Percentiles rank a stretch among this genome's conserved stretches.
Conservation (phyloP, 2,797 vertebrate genomes). For the Sylvilagus floridanus region DNA sequence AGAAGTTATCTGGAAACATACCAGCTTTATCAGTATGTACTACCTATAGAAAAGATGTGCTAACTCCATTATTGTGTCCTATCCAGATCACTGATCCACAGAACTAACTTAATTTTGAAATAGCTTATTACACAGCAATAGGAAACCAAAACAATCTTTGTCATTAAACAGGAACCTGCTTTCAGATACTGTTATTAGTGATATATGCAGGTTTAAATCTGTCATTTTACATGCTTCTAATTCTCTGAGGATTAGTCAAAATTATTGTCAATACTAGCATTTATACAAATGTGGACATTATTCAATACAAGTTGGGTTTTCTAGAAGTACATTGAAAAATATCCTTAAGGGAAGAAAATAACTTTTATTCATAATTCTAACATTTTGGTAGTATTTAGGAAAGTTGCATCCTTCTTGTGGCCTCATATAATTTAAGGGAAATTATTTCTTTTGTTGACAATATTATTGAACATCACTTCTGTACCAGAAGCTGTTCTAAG, state of each 20-base stretch:
- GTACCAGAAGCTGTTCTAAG: conserved; percentile 29
- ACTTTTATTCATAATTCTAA: conserved; percentile 31
- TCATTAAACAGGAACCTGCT: conserved; percentile 1
- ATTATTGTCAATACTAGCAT: neutral
- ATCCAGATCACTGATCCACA: neutral
- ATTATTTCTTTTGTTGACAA: conserved; percentile 45
- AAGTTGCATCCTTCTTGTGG: neutral
- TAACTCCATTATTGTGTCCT: neutral
- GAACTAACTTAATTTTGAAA: neutral
- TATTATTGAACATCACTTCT: neutral
- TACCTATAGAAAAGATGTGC: neutral
- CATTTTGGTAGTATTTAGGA: conserved; percentile 26
- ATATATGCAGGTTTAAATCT: conserved; percentile 17
- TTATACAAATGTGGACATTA: conserved; percentile 40
- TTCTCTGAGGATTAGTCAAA: neutral
- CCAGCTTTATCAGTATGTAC: neutral
- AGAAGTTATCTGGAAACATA: neutral
- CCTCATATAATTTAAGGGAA: conserved; percentile 12
- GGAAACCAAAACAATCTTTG: neutral
- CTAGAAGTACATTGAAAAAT: conserved; percentile 23
- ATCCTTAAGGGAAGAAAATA: neutral
- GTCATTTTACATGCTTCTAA: neutral
- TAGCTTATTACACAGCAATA: neutral
- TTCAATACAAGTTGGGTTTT: conserved; percentile 15
- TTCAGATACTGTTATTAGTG: conserved; percentile 1